A percentile compares a stretch with the other conserved stretches of the same genome.
Conservation (phyloP, 2,888 invertebrate species). For the Trissolcus brochymenae region DNA sequence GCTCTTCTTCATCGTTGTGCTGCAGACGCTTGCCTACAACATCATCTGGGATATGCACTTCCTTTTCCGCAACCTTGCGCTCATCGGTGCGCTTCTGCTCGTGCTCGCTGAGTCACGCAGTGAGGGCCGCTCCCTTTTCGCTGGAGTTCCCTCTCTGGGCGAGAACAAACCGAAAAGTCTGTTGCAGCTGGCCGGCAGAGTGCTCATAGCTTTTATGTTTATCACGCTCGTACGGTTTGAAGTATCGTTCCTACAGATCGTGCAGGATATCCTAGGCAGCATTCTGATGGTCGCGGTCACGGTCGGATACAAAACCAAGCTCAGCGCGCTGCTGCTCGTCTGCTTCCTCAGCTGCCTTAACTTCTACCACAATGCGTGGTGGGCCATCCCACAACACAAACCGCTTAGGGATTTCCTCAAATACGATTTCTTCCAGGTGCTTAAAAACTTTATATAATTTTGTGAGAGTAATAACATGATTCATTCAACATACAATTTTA, state of each 20-base stretch:
- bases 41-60: conserved; percentile 99
- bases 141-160: conserved; percentile 93
- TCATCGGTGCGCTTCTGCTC: conserved; percentile 96
- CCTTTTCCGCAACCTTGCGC: conserved; percentile 94
- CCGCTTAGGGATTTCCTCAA: conserved; percentile 99
- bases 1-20: conserved; percentile 95
- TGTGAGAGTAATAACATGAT: too few species aligned
- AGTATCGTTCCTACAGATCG: conserved; percentile 90
- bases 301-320: conserved; percentile 98
- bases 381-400: conserved; percentile 95
- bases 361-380: conserved; percentile 99
- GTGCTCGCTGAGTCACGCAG: conserved; percentile 97
- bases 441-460: too few species aligned
- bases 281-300: conserved; percentile 97
- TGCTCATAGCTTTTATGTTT: conserved; percentile 99
- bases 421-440: conserved; percentile 99
- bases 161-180: conserved; percentile 98
- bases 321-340: conserved; percentile 96
- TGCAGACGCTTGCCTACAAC: conserved; percentile 97
- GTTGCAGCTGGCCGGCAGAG: conserved; percentile 95
- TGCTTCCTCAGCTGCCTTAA: conserved; percentile 92
- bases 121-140: conserved; percentile 96
- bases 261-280: conserved; percentile 95
- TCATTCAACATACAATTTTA: too few species aligned
- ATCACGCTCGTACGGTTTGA: conserved; percentile 96